Evolutionary conservation across 1,140 invertebrate genomes (phyloP).

Genomic region (Bradynema listronoti): DNA sequence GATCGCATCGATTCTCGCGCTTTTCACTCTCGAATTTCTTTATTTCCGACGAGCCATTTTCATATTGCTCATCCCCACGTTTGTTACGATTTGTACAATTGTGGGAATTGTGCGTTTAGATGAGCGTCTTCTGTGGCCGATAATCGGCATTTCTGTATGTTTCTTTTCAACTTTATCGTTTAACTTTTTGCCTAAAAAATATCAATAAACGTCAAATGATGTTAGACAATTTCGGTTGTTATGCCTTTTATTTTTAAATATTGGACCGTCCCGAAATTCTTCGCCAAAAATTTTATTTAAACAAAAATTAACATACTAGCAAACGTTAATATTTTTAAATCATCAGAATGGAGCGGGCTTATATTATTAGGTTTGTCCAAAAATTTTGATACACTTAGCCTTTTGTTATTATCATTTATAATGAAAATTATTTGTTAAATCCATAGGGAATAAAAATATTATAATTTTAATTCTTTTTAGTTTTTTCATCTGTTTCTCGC

Average conservation of each 20-base stretch:
- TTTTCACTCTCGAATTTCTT: constrained; percentile 21
- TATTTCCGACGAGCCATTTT: constrained; percentile 45
- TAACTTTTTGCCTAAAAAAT: not conserved
- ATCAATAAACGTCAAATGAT: not conserved
- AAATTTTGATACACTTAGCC: no score
- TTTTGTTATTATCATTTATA: not conserved
- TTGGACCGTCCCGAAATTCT: no score
- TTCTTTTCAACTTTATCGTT: not conserved
- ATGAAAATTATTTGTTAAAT: no score
- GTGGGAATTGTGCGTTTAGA: constrained; percentile 21
- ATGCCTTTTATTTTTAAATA: not conserved
- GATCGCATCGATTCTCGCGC: constrained; percentile 31
- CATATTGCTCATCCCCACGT: constrained; percentile 20
- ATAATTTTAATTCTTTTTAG: constrained; percentile 21
- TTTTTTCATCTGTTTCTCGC: constrained; percentile 40
- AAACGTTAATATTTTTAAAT: no score
- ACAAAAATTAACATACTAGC: no score
- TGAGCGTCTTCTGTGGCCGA: constrained; percentile 33
- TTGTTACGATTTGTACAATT: constrained; percentile 28
- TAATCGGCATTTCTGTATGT: constrained; percentile 38
- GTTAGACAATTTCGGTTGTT: not conserved
- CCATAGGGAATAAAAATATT: no score
- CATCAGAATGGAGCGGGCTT: no score
- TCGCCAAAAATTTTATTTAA: no score
- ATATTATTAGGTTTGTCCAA: no score